Base-by-base conservation (phyloP, 2,888 invertebrate genomes). In the Branchellion lobata region DNA sequence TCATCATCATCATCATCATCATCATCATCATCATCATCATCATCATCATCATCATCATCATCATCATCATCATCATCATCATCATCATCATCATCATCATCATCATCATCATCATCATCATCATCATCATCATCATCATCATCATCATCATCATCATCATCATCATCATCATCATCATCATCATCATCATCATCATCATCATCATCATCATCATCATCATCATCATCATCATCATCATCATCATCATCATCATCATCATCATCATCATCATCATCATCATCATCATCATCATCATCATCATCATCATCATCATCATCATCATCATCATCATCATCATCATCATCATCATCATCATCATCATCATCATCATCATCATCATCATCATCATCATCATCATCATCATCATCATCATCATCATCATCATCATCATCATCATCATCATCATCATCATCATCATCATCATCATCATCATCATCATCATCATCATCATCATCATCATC, bases 401-500 rank as follows among this genome's bases (percentile, higher is more conserved):
- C 65, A 65, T 65, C 29, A 65, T 65, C 65, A 65, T 65, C 29
- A 65, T 65, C n/a, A 65, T 65, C 29, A 21, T 65, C 65, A 65
- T 65, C 29, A 65, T 65, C 65, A 21, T 65, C 29, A 65, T 11
- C 65, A 65, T 65, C 29, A 11, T 65, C 65, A 11, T 65, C 21
- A 65, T 65, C 65, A 65, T 65, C 21, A 11, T 65, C n/a, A 65
- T 11, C 21, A 21, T 11, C 65, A 65, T 65, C 29, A 65, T 65
- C 65, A 65, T 65, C 72, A 72, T 72, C 72, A 72, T 72, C 72
- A 72, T 72, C 72, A 72, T 29, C 72, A 72, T 29, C 72, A 33
- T 29, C 72, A 72, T 72, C 72, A 72, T 29, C 31, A 72, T 72
- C 14, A 33, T 72, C 72, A 51, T 51, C 51, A 51, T 51, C 21